These are phyloP conservation scores for Rotaria macrura DNA, from an alignment of 2,888 invertebrate species.

Conservation along the genomic window DNA sequence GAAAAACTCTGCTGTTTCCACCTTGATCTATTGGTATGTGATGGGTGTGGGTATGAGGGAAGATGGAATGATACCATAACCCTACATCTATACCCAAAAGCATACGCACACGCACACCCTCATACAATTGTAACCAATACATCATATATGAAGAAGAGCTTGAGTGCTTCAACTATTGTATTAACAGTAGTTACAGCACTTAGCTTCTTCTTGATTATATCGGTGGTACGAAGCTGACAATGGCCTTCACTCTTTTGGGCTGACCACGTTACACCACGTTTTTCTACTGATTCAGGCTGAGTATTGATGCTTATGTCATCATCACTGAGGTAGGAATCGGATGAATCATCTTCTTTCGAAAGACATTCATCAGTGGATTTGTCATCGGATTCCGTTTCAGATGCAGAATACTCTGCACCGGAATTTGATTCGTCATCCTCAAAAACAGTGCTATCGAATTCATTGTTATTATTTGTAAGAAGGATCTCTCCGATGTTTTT, in stretches of 20 bases:
- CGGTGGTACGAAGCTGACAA: background rate
- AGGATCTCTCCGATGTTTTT: background rate
- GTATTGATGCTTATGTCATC: background rate
- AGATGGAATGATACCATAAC: no score
- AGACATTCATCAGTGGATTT: slow-evolving; percentile 1
- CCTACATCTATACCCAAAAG: no score
- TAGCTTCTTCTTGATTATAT: background rate
- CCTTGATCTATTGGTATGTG: no score
- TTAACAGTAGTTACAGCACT: background rate
- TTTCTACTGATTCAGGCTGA: background rate
- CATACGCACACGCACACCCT: no score
- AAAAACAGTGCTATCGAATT: background rate
- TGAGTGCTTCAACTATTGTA: background rate
- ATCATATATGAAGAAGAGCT: background rate
- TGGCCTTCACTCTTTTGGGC: background rate
- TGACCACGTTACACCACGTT: background rate
- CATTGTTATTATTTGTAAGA: background rate
- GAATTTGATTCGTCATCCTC: background rate
- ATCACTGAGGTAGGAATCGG: background rate
- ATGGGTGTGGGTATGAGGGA: no score
- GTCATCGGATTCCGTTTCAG: background rate
- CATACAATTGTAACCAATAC: background rate
- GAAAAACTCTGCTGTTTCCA: no score
- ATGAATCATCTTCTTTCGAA: background rate
- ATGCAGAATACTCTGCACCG: background rate